Percentiles rank a stretch among this genome's conserved stretches.
These are phyloP conservation scores for Agelastica alni DNA, from an alignment of 2,888 invertebrate species.

Conservation along the genomic window DNA sequence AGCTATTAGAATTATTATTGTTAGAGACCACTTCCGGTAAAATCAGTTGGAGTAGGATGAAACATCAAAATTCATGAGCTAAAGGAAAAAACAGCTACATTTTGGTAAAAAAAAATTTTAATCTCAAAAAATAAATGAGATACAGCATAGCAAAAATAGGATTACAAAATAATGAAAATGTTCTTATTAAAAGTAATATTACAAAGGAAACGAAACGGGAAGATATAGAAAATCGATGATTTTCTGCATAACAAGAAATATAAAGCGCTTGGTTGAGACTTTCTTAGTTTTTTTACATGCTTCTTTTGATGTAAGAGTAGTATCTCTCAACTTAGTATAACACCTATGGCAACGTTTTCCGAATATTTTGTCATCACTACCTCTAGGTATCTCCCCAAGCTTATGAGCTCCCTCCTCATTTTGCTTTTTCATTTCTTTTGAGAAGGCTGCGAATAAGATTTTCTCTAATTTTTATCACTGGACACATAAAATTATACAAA, in stretches of 20 bases:
- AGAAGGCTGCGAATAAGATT: neutral
- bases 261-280: slow-evolving; percentile 2
- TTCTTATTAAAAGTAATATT: no score
- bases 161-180: no score
- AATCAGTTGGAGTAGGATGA: no score
- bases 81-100: no score
- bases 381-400: neutral
- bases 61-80: no score
- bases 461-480: neutral
- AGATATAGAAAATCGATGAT: no score
- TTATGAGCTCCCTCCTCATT: neutral
- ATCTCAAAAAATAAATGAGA: no score
- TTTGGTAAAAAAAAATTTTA: no score
- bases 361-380: slow-evolving; percentile 8
- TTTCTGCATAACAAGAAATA: slow-evolving; percentile 2
- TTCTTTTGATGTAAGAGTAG: slow-evolving; percentile 8
- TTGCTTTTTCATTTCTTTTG: neutral
- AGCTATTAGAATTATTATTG: no score
- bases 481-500: neutral
- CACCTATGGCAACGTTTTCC: slow-evolving; percentile 4
- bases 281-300: neutral
- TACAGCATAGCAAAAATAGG: no score
- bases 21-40: no score
- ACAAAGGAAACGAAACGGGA: no score
- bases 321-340: slow-evolving; percentile 10